Percentiles rank a stretch among this genome's conserved stretches.
These are phyloP conservation scores for Ctenopoma multispine DNA, from an alignment of 2,797 vertebrate genomes.

Conservation along the genomic window DNA sequence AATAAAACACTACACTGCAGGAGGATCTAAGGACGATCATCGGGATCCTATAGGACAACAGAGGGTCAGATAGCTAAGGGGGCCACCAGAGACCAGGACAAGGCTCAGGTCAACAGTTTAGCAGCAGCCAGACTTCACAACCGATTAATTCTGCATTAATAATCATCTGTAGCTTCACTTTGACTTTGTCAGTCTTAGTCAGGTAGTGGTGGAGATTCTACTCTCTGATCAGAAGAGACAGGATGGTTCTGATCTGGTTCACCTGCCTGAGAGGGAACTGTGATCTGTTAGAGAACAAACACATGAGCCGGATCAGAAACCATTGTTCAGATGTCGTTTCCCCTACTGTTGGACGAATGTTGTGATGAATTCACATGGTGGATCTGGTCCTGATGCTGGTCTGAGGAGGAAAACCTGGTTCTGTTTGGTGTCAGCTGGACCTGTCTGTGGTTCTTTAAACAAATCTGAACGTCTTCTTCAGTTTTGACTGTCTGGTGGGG, in stretches of 20 bases:
- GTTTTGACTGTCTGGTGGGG: too few relatives aligned
- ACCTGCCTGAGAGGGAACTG: background rate
- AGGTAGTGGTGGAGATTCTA: background rate
- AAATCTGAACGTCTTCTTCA: too few relatives aligned
- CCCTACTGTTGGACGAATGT: too few relatives aligned
- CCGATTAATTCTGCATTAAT: background rate
- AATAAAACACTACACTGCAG: background rate
- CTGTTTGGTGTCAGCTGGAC: too few relatives aligned
- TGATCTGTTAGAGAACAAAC: background rate
- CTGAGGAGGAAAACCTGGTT: too few relatives aligned
- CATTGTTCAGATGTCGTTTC: too few relatives aligned
- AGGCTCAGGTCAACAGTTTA: background rate
- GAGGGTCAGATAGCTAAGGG: background rate
- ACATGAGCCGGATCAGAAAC: too few relatives aligned
- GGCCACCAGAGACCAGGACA: background rate
- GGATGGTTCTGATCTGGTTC: background rate
- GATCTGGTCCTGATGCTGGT: too few relatives aligned
- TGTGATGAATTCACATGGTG: too few relatives aligned
- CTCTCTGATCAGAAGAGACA: background rate
- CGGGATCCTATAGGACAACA: background rate
- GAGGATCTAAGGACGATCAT: background rate
- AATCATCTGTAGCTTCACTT: background rate
- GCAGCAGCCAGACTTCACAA: background rate
- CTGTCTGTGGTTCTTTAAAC: too few relatives aligned
- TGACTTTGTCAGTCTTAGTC: background rate